A percentile compares a stretch with the other conserved stretches of the same genome.
Evolutionary conservation across 1,140 invertebrate species (phyloP).

Genomic region (Diuraphis noxia): DNA sequence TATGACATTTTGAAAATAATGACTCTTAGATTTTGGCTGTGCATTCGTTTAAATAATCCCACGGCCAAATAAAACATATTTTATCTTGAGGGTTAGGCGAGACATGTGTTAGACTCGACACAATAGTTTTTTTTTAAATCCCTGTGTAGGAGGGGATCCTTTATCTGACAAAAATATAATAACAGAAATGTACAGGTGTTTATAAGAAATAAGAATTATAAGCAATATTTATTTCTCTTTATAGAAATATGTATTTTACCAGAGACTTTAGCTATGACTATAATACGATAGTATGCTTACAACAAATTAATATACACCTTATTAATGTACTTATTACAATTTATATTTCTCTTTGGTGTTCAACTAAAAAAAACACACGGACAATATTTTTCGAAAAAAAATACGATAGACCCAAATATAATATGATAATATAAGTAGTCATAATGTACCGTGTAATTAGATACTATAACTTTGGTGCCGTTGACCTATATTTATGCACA

Average conservation of each 20-base stretch:
- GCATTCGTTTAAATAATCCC: neutral
- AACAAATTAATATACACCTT: neutral
- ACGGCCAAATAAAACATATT: neutral
- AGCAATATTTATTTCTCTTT: neutral
- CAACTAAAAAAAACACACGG: neutral
- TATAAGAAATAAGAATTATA: neutral
- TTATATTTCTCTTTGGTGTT: neutral
- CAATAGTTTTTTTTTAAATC: neutral
- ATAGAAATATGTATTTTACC: neutral
- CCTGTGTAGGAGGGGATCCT: neutral
- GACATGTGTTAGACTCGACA: conserved; percentile 3
- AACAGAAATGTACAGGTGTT: neutral
- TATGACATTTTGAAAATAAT: neutral
- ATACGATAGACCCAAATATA: neutral
- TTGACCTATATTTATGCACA: conserved; percentile 37
- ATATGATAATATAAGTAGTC: neutral
- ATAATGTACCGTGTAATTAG: conserved; percentile 46
- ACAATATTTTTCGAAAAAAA: conserved; percentile 27
- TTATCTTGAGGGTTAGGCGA: neutral
- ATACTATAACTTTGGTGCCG: conserved; percentile 51
- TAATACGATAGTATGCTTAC: neutral
- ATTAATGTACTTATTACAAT: neutral
- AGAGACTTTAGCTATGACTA: neutral
- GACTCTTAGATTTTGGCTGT: neutral
- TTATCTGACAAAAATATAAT: neutral